phyloP scores from a whole-genome alignment of 2,797 vertebrate species.

The Psittacula derbiana region DNA sequence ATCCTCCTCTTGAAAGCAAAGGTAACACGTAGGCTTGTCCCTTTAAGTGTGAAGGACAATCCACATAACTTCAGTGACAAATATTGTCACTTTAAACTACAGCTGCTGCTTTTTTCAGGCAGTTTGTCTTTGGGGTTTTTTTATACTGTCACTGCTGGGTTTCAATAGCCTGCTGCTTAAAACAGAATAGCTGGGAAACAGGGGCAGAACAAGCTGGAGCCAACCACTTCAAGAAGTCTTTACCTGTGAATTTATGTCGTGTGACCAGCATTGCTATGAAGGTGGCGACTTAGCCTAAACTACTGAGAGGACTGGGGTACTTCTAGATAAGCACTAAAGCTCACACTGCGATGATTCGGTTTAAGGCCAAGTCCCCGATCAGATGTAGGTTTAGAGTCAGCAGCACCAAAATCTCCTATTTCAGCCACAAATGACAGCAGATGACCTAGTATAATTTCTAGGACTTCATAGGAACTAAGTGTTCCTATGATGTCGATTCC shows the following conservation, averaged over 20 bases:
- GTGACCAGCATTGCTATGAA: neutral
- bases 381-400: neutral
- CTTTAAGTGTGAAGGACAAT: conserved; percentile 15
- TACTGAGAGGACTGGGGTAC: too few species aligned
- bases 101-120: neutral
- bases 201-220: neutral
- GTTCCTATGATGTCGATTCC: neutral
- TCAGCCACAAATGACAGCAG: neutral
- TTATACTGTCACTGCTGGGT: neutral
- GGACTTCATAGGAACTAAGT: neutral
- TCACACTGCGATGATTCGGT: neutral
- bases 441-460: neutral
- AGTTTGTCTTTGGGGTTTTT: neutral
- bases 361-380: neutral
- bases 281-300: neutral
- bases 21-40: rapidly evolving
- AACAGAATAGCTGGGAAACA: neutral
- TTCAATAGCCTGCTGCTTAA: neutral
- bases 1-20: neutral
- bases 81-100: neutral
- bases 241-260: neutral
- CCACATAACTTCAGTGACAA: neutral
- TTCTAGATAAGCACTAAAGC: neutral
- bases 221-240: neutral
- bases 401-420: neutral